Base-by-base conservation (phyloP, 2,797 vertebrate species). In the Hephaestus fuliginosus region DNA sequence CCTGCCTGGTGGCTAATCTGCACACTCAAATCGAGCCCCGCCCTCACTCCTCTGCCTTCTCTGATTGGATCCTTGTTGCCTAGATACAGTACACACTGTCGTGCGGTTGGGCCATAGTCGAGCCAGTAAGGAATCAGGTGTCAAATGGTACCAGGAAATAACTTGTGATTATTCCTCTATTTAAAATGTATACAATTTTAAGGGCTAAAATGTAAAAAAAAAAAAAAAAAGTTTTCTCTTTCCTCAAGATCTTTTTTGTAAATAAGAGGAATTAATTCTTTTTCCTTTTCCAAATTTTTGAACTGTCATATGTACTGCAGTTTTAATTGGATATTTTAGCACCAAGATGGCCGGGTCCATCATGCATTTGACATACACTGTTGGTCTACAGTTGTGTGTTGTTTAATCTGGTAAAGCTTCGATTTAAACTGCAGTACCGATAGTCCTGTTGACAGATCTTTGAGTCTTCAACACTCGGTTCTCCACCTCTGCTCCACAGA, bases 51-150 rank as follows among this genome's bases (percentile, higher is more conserved):
- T 94, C 94, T 92, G 95, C 95, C 95, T 94, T 93, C 96, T 96
- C 96, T 96, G 96, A 97, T 97, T 97, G 97, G 97, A 97, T 96
- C 96, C 95, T 96, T 97, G 97, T 97, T 97, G 96, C 96, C 97
- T 97, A 98, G 96, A 97, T 96, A 97, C 97, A 96, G 96, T 97
- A 95, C 97, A 96, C 96, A 96, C 94, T 96, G 97, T 97, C 95
- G 95, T 97, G 96, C 95, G 96, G 96, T 96, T 97, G 97, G 96
- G 96, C 96, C 95, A 91, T 96, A 96, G 95, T 92, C 94, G 91
- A 96, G 93, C 94, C 95, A 96, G 94, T 96, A 97, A 97, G 96
- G 97, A 97, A 97, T 96, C 96, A 94, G 97, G 97, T 98, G 96
- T 97, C 95, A 96, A 92, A 97, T 97, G 97, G 97, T 98, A 98